These are phyloP conservation scores for Yponomeuta plumbellus DNA, from an alignment of 2,888 invertebrate species.

Conservation along the genomic window DNA sequence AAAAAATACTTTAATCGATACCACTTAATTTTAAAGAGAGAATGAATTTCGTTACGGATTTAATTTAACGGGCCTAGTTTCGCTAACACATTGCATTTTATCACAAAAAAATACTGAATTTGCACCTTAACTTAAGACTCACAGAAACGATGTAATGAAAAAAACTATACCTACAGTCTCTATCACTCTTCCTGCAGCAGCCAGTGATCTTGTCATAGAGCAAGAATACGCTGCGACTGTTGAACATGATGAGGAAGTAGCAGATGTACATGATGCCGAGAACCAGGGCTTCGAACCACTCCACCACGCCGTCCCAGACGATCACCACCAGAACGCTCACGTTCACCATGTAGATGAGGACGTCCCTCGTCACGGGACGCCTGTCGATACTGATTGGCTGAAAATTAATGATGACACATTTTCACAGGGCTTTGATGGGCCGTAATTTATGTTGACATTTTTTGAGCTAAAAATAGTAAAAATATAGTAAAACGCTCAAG, in stretches of 20 bases:
- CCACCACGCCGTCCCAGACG: constrained; percentile 86
- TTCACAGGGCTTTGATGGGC: too few species aligned
- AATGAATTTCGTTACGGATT: too few species aligned
- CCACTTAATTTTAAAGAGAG: too few species aligned
- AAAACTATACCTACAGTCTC: not conserved
- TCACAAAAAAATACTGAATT: too few species aligned
- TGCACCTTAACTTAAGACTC: too few species aligned
- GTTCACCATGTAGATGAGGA: constrained; percentile 84
- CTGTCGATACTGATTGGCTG: constrained; percentile 86
- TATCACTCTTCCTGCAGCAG: constrained; percentile 24
- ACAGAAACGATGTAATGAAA: not conserved
- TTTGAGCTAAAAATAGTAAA: too few species aligned
- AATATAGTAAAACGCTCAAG: too few species aligned
- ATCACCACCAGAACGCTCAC: constrained; percentile 82
- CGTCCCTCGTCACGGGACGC: constrained; percentile 89
- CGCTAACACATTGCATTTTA: too few species aligned
- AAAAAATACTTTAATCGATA: too few species aligned
- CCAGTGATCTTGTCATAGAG: constrained; percentile 37
- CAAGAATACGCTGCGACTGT: constrained; percentile 71
- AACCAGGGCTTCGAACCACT: constrained; percentile 86
- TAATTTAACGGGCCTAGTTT: too few species aligned
- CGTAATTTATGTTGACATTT: too few species aligned
- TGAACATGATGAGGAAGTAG: constrained; percentile 86
- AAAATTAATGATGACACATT: constrained; percentile 26
- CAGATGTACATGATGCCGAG: constrained; percentile 83